Evolutionary conservation across 1,140 invertebrate genomes (phyloP), one percentile per base, ranked within the genome.

Genomic region (Amyelois transitella): DNA sequence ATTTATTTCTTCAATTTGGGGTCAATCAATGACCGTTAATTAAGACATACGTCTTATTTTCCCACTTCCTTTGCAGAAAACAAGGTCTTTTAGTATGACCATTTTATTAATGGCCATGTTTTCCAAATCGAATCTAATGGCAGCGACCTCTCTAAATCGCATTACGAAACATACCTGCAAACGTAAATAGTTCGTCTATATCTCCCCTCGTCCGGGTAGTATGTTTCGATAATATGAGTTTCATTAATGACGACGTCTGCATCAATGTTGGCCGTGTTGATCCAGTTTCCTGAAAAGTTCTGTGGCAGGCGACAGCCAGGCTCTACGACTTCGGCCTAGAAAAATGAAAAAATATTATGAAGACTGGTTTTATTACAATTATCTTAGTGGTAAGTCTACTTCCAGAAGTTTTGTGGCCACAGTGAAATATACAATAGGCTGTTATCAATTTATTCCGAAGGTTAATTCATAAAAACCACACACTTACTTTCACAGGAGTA

Each of bases 221-320:
- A 97, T 17, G 96, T 96, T 90, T 98, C 96, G 73, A 98, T 94
- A 25, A 99, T 98, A 75, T 99, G 97, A 0, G 98, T 99, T 69
- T 97, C 94, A 86, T 99, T 99, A 43, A 99, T 97, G 12, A 92
- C 91, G 0, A 98, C 94, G 86, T 98, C 96, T 1, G 97, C 96
- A 86, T 99, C 96, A 60, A 97, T 95, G 75, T 98, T 98, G 0
- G 97, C 97, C 0, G 97, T 98, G 66, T 99, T 99, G 18, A 99
- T 97, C 97, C 98, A 99, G 25, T 95, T 91, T 7, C 98, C 98
- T 1, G 93, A 94, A 80, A 98, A 98, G 81, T 98, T 98, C 84
- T 97, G 93, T 0, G 97, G 97, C 47, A 99, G 84, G 32, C 95
- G 92, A 79, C 98, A 99, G 3, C 95, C 94, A 8, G 97, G 95